Evolutionary conservation across 92 coral and sea anemone species (phyloP).

Genomic region (Phymanthus crucifer): DNA sequence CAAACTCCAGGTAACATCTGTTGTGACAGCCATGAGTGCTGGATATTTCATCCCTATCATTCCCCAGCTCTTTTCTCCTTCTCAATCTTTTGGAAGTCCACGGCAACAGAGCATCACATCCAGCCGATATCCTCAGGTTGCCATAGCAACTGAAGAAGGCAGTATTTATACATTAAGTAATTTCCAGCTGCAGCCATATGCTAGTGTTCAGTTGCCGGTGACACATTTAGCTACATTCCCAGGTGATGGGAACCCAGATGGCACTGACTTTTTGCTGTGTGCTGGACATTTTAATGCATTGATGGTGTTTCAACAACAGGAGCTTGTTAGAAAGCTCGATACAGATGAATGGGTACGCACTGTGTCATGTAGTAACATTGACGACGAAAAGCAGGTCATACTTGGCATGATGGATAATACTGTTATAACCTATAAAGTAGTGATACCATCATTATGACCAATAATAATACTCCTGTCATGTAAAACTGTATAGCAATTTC

Average conservation of each 20-base stretch:
- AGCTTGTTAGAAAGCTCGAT: constrained; percentile 45
- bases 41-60: constrained; percentile 69
- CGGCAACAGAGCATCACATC: constrained; percentile 49
- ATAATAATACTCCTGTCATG: too few relatives aligned
- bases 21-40: constrained; percentile 75
- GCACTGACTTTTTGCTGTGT: constrained; percentile 60
- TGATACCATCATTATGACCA: not conserved
- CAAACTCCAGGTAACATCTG: constrained; percentile 65
- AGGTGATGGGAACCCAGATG: constrained; percentile 21
- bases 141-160: constrained; percentile 74
- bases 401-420: constrained; percentile 64
- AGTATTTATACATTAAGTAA: constrained; percentile 60
- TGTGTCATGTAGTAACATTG: constrained; percentile 50
- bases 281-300: constrained; percentile 78
- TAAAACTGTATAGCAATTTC: too few relatives aligned
- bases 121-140: constrained; percentile 69
- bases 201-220: constrained; percentile 62
- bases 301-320: constrained; percentile 60
- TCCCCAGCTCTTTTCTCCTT: constrained; percentile 69
- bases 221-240: constrained; percentile 56
- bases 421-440: constrained; percentile 42
- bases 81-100: constrained; percentile 59
- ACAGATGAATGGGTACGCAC: constrained; percentile 76
- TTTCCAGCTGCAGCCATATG: constrained; percentile 64
- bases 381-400: constrained; percentile 27